These are phyloP conservation scores for Myotis davidii DNA, from an alignment of 2,113 vertebrate species.

Conservation along the genomic window DNA sequence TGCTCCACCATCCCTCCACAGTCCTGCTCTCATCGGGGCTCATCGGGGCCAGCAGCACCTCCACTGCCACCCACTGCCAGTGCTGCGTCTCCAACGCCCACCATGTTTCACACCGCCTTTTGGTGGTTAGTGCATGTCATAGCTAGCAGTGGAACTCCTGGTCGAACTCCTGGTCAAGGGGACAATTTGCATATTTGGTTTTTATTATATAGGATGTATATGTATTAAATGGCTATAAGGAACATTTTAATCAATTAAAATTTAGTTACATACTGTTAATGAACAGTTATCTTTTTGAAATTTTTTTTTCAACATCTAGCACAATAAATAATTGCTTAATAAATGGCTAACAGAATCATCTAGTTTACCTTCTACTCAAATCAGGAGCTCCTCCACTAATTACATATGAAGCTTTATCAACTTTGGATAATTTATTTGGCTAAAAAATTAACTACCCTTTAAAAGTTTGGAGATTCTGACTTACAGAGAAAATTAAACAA, in stretches of 20 bases:
- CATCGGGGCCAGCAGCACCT: too few species aligned
- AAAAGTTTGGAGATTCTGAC: not conserved
- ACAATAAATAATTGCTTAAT: not conserved
- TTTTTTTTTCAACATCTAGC: not conserved
- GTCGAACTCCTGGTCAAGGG: too few species aligned
- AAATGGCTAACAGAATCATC: not conserved
- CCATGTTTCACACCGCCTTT: too few species aligned
- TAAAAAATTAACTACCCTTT: constrained; percentile 6
- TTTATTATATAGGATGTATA: not conserved
- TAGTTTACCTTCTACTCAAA: not conserved
- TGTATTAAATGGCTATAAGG: not conserved
- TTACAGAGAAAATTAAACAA: constrained; percentile 5
- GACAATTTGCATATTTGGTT: too few species aligned
- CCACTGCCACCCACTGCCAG: too few species aligned
- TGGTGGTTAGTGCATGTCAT: too few species aligned
- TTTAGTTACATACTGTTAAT: not conserved
- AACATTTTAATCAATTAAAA: constrained; percentile 47
- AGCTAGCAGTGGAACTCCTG: too few species aligned
- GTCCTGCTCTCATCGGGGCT: too few species aligned
- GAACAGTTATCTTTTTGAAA: not conserved
- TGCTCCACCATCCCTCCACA: too few species aligned
- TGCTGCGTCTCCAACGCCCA: too few species aligned
- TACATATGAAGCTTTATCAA: not conserved
- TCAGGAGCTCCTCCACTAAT: not conserved
- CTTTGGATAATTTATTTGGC: not conserved